A percentile compares a stretch with the other conserved stretches of the same genome.
Conservation (phyloP, 2,797 vertebrate genomes). For the Oreonectes daqikongensis region DNA sequence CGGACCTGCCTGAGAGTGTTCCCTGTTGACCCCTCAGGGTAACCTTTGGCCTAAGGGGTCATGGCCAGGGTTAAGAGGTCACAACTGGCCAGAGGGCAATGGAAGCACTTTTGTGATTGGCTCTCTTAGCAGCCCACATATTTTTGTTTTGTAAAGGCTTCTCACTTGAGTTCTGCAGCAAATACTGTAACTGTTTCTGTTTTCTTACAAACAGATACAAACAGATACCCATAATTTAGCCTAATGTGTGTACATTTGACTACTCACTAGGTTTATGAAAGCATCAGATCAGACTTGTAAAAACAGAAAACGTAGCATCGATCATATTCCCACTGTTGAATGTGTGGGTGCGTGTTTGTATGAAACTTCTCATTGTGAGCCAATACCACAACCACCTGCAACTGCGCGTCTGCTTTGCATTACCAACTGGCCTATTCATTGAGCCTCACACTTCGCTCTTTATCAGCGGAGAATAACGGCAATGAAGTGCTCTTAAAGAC, state of each 20-base stretch:
- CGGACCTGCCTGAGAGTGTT: conserved; percentile 69
- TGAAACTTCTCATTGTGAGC: conserved; percentile 42
- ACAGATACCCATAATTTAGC: no score
- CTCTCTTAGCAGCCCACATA: conserved; percentile 62
- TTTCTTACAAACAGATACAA: background rate
- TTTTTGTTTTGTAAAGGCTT: conserved; percentile 46
- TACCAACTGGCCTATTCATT: conserved; percentile 33
- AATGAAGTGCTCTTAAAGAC: conserved; percentile 43
- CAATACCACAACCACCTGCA: background rate
- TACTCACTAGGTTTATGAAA: conserved; percentile 1
- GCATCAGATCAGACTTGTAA: background rate
- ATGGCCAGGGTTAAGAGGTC: conserved; percentile 76
- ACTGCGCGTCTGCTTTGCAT: conserved; percentile 25
- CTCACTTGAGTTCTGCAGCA: conserved; percentile 15
- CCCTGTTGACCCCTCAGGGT: conserved; percentile 68
- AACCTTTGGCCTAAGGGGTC: conserved; percentile 78
- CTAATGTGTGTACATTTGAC: conserved; percentile 4
- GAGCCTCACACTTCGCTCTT: conserved; percentile 29
- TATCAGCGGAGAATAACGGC: conserved; percentile 33
- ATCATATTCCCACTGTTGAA: conserved; percentile 27
- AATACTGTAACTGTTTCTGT: background rate
- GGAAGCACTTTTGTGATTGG: conserved; percentile 78
- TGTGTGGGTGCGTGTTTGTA: conserved; percentile 18
- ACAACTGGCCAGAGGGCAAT: conserved; percentile 76
- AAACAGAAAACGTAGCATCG: conserved; percentile 25